phyloP scores from a whole-genome alignment of 2,888 invertebrate species.

The Plebejus melissa region DNA sequence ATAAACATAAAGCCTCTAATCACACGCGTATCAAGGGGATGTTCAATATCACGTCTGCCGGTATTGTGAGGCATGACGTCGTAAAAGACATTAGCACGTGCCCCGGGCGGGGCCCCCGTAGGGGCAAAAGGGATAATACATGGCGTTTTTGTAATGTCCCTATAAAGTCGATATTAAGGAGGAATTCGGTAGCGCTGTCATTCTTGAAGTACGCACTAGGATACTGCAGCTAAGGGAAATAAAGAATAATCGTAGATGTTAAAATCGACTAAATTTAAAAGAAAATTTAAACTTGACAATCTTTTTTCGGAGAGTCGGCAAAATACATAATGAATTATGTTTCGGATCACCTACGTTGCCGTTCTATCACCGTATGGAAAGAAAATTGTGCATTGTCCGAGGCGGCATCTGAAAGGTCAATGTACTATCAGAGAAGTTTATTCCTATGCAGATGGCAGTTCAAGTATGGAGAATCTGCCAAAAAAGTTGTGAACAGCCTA shows the following conservation, averaged over 20 bases:
- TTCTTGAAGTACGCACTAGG: neutral
- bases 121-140: conserved; percentile 66
- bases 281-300: no score
- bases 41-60: conserved; percentile 46
- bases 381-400: no score
- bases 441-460: no score
- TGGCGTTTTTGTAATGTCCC: conserved; percentile 72
- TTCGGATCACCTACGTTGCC: no score
- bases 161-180: conserved; percentile 61
- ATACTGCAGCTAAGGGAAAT: neutral
- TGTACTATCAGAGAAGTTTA: no score
- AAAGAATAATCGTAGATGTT: neutral
- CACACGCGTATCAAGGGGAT: conserved; percentile 26
- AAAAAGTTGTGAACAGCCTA: no score
- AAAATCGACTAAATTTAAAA: no score
- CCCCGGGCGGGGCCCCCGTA: conserved; percentile 48
- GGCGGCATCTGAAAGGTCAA: no score
- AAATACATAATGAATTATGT: no score
- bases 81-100: conserved; percentile 75
- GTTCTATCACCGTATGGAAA: no score
- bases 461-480: no score
- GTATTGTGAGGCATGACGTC: conserved; percentile 53
- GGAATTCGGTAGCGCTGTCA: conserved; percentile 38
- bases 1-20: neutral
- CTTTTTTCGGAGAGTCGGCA: no score